Conservation (phyloP, 2,888 invertebrate genomes). For the Siphlonurus alternatus region DNA sequence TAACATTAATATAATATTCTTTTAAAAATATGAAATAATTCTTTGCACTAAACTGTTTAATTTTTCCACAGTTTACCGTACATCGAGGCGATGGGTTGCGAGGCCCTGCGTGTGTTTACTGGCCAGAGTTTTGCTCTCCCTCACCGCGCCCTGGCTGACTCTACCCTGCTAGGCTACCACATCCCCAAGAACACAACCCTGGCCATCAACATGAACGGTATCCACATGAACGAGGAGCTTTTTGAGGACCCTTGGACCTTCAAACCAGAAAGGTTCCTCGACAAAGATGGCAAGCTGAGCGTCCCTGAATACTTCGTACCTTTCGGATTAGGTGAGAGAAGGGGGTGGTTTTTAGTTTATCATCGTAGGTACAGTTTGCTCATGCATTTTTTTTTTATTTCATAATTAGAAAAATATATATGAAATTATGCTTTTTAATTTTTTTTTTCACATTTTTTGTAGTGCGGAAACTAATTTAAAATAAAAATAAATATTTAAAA, state of each 20-base stretch:
- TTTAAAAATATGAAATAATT: too few relatives aligned
- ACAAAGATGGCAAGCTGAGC: not conserved
- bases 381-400: too few relatives aligned
- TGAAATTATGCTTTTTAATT: too few relatives aligned
- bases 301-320: not conserved
- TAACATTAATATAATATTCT: too few relatives aligned
- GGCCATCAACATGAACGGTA: not conserved
- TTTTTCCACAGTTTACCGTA: constrained; percentile 59
- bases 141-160: constrained; percentile 57
- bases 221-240: not conserved
- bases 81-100: constrained; percentile 58
- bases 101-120: constrained; percentile 64
- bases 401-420: too few relatives aligned
- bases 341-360: too few relatives aligned
- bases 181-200: constrained; percentile 36
- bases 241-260: not conserved
- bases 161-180: constrained; percentile 48
- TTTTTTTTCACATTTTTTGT: too few relatives aligned
- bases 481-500: too few relatives aligned
- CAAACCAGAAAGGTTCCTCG: not conserved
- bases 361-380: too few relatives aligned
- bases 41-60: too few relatives aligned
- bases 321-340: not conserved
- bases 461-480: too few relatives aligned
- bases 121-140: constrained; percentile 62